These are phyloP conservation scores for Ormyrus nitidulus DNA, from an alignment of 2,888 invertebrate genomes.

Conservation along the genomic window DNA sequence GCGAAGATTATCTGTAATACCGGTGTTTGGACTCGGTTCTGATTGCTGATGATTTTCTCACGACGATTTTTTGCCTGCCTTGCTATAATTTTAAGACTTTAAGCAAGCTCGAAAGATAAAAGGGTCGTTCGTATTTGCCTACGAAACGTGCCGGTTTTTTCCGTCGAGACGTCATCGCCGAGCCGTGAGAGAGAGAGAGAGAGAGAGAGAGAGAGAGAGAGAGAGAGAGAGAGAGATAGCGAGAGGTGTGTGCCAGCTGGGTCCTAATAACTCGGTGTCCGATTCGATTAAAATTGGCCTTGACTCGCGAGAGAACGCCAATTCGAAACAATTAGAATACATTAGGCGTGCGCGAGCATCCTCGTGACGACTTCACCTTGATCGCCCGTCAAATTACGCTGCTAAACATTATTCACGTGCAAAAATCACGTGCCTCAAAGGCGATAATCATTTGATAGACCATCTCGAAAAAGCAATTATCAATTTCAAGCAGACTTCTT, in stretches of 20 bases:
- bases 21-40: too few relatives aligned
- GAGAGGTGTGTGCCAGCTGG: slow-evolving; percentile 11
- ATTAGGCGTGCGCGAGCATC: slow-evolving; percentile 1
- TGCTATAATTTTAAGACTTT: too few relatives aligned
- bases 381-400: background rate
- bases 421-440: slow-evolving; percentile 6
- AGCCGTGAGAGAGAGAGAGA: background rate
- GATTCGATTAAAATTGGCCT: slow-evolving; percentile 40
- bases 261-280: slow-evolving; percentile 27
- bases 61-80: too few relatives aligned
- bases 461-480: too few relatives aligned
- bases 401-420: slow-evolving; percentile 26
- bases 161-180: background rate
- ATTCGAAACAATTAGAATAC: slow-evolving; percentile 49
- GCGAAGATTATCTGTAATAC: too few relatives aligned
- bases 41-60: too few relatives aligned
- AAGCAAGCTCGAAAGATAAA: too few relatives aligned
- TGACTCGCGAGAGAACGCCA: slow-evolving; percentile 24
- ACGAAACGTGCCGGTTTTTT: slow-evolving; percentile 2
- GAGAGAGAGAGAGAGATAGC: too few relatives aligned
- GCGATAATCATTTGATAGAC: background rate
- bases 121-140: too few relatives aligned
- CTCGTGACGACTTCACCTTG: slow-evolving; percentile 19
- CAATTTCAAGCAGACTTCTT: too few relatives aligned
- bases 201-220: too few relatives aligned